Conservation (phyloP, 2,113 vertebrate genomes). For the Ctenodactylus gundi region DNA sequence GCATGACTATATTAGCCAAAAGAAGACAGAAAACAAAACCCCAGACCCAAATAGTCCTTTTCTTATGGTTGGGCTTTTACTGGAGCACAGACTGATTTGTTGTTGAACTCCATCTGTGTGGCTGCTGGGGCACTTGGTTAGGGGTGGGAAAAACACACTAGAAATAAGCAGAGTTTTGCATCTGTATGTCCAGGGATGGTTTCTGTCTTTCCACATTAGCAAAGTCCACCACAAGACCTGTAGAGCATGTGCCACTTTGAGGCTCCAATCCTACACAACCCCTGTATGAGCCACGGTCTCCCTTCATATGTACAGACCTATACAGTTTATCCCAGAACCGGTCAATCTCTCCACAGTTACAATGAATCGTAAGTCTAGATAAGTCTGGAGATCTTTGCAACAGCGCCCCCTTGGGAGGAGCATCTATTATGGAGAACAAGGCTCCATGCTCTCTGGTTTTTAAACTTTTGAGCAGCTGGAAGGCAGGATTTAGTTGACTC, state of each 20-base stretch:
- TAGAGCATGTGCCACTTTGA: accelerated
- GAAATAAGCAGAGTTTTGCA: not conserved
- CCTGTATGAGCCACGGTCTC: accelerated
- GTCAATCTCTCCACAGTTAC: not conserved
- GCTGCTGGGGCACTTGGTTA: not conserved
- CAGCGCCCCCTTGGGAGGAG: accelerated
- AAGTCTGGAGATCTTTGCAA: not conserved
- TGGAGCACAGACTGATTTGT: accelerated
- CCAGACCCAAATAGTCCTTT: not conserved
- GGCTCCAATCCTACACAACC: accelerated
- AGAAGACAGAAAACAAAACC: not conserved
- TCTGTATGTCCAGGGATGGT: accelerated
- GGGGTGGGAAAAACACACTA: accelerated
- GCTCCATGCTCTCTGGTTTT: not conserved
- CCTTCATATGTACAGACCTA: accelerated
- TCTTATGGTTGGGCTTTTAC: not conserved
- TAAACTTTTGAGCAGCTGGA: not conserved
- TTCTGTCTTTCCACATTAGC: not conserved
- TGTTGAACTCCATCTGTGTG: accelerated
- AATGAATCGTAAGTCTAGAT: accelerated
- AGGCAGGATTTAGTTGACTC: slow-evolving; percentile 46
- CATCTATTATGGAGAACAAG: accelerated
- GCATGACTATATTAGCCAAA: too few species aligned
- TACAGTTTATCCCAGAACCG: not conserved
- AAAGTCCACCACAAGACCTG: accelerated